A percentile compares a stretch with the other conserved stretches of the same genome.
phyloP scores from a whole-genome alignment of 2,888 invertebrate genomes.

The Unio pictorum region DNA sequence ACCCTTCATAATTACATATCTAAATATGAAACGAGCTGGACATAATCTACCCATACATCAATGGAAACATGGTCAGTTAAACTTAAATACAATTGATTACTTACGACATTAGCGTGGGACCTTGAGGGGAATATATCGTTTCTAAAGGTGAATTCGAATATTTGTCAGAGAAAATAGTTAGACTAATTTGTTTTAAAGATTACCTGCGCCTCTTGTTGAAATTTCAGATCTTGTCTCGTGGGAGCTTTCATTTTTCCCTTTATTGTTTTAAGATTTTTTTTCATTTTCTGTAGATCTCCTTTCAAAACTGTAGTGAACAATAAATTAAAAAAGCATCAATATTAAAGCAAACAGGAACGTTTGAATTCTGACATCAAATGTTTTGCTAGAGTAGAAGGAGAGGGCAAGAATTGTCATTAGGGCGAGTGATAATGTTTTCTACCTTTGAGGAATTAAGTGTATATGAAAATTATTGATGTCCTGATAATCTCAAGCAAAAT shows the following conservation, averaged over 20 bases:
- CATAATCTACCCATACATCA: too few relatives aligned
- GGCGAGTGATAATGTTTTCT: neutral
- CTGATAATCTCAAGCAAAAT: too few relatives aligned
- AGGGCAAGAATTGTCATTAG: too few relatives aligned
- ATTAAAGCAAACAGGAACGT: constrained; percentile 1
- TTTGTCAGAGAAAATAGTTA: too few relatives aligned
- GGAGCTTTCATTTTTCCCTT: constrained; percentile 22
- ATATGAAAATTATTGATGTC: too few relatives aligned
- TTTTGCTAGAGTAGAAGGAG: neutral
- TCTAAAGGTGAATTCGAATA: neutral
- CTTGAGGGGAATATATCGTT: neutral
- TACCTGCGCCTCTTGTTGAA: constrained; percentile 52
- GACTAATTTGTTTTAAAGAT: neutral
- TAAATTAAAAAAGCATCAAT: neutral
- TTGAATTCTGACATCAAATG: neutral
- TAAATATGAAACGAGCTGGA: too few relatives aligned
- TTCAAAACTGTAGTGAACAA: constrained; percentile 42
- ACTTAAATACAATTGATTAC: too few relatives aligned
- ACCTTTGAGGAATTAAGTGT: too few relatives aligned
- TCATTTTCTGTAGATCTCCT: constrained; percentile 48
- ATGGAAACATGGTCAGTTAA: too few relatives aligned
- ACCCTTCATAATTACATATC: too few relatives aligned
- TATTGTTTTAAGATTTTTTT: constrained; percentile 43
- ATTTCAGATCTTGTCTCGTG: constrained; percentile 41
- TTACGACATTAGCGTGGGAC: too few relatives aligned